Evolutionary conservation across 2,888 invertebrate species (phyloP).

Genomic region (Ophion slaviceki): DNA sequence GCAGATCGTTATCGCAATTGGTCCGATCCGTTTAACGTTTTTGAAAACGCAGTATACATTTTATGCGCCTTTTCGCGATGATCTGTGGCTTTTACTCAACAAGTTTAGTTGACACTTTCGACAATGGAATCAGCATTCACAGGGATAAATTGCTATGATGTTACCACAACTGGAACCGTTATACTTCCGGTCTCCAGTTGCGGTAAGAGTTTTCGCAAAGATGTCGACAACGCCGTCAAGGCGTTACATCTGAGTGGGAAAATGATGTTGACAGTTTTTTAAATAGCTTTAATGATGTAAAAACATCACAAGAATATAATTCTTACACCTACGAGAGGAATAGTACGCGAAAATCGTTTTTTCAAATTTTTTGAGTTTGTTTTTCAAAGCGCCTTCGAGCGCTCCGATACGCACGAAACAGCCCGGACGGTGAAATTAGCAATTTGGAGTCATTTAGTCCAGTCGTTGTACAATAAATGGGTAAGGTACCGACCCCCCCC

Average conservation of each 20-base stretch:
- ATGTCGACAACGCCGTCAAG: constrained; percentile 1
- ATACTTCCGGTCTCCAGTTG: constrained; percentile 23
- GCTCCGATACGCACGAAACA: too few relatives aligned
- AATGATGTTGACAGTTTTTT: too few relatives aligned
- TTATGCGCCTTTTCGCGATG: neutral
- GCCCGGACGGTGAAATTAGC: too few relatives aligned
- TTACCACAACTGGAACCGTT: constrained; percentile 31
- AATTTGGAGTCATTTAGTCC: too few relatives aligned
- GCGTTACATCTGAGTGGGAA: too few relatives aligned
- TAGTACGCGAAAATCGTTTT: neutral
- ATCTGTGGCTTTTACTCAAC: neutral
- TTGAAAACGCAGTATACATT: too few relatives aligned
- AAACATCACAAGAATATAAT: too few relatives aligned
- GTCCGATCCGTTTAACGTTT: neutral
- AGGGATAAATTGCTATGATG: constrained; percentile 7
- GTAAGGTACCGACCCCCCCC: too few relatives aligned
- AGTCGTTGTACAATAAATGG: too few relatives aligned
- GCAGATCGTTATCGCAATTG: neutral
- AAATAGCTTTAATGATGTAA: too few relatives aligned
- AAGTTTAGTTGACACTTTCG: constrained; percentile 17
- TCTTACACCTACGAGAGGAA: too few relatives aligned
- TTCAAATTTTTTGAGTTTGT: neutral
- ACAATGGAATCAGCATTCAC: constrained; percentile 1
- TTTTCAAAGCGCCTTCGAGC: too few relatives aligned
- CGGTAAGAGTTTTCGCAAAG: constrained; percentile 22